Percentiles rank a stretch among this genome's conserved stretches.
These are phyloP conservation scores for Eudasyphora cyanicolor DNA, from an alignment of 2,888 invertebrate species.

Conservation along the genomic window DNA sequence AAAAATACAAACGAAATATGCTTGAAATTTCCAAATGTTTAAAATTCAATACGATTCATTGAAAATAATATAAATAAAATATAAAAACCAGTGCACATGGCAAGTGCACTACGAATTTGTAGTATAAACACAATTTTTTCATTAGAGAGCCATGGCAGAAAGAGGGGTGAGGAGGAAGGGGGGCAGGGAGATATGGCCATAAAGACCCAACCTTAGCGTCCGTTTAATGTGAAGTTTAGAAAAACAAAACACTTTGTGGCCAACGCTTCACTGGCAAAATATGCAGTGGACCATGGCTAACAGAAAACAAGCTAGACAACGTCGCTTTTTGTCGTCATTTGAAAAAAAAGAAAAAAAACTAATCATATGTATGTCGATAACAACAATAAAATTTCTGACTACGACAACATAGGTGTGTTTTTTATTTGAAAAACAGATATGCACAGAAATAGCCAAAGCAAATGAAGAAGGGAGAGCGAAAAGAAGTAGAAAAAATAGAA, in stretches of 20 bases:
- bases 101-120: background rate
- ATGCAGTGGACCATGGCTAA: slow-evolving; percentile 55
- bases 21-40: slow-evolving; percentile 26
- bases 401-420: slow-evolving; percentile 27
- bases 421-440: no score
- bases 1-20: background rate
- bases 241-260: slow-evolving; percentile 22
- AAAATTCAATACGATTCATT: slow-evolving; percentile 12
- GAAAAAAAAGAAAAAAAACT: no score
- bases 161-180: background rate
- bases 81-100: background rate
- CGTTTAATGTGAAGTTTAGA: slow-evolving; percentile 25
- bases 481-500: background rate
- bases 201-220: slow-evolving; percentile 43
- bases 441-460: background rate
- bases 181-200: background rate
- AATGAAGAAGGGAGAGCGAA: background rate
- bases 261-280: slow-evolving; percentile 58
- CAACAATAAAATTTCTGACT: background rate
- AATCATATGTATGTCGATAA: slow-evolving; percentile 15
- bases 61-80: background rate
- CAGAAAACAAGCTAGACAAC: background rate
- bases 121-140: background rate
- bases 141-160: background rate
- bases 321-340: background rate